These are phyloP conservation scores for Empidonax alnorum DNA, from an alignment of 2,113 vertebrate species.

Conservation along the genomic window DNA sequence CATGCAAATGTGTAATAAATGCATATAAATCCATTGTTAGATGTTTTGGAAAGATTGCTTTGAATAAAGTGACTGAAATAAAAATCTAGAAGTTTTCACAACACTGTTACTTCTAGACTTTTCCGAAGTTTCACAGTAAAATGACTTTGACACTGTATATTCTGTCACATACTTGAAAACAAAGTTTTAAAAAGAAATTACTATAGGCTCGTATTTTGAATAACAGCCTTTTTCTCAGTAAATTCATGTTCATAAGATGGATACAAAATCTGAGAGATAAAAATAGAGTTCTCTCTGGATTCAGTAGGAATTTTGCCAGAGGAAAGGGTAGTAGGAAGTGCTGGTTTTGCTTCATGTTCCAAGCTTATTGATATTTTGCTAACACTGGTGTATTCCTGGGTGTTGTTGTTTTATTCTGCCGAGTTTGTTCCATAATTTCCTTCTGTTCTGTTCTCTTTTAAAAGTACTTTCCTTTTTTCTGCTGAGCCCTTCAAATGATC, in stretches of 20 bases:
- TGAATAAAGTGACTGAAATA: not conserved
- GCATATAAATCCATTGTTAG: not conserved
- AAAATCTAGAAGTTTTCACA: not conserved
- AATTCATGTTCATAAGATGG: not conserved
- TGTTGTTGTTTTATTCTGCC: not conserved
- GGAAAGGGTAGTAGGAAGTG: not conserved
- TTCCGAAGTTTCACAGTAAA: not conserved
- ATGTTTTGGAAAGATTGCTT: not conserved
- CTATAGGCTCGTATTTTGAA: not conserved
- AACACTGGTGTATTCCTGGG: rapidly evolving
- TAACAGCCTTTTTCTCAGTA: not conserved
- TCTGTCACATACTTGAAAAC: not conserved
- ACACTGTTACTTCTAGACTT: not conserved
- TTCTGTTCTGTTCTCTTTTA: not conserved
- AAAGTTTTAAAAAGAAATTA: not conserved
- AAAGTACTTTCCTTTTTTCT: not conserved
- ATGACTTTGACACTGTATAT: not conserved
- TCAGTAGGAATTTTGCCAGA: not conserved
- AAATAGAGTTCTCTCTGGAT: not conserved
- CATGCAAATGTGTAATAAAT: not conserved
- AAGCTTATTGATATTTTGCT: not conserved
- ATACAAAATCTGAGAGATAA: not conserved
- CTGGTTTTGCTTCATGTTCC: not conserved
- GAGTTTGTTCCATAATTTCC: not conserved
- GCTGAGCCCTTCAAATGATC: not conserved